Conservation (phyloP, 2,797 vertebrate species). For the Cynodonichthys magdalenae region DNA sequence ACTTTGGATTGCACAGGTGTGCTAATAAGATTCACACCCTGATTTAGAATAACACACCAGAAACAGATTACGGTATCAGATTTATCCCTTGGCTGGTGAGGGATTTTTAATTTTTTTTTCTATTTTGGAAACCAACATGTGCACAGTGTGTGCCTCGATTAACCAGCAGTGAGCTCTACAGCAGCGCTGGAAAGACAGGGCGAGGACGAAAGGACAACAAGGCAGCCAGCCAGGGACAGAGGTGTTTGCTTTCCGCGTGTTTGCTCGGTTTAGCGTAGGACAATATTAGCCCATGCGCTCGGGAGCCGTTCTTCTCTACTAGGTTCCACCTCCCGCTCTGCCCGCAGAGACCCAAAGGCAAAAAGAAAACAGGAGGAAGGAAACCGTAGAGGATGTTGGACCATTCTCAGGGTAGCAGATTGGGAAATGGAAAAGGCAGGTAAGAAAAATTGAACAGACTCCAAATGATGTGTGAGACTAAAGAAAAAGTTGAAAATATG, state of each 20-base stretch:
- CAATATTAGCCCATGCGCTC: slow-evolving; percentile 71
- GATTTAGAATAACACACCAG: slow-evolving; percentile 37
- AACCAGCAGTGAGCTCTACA: slow-evolving; percentile 31
- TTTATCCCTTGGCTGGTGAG: slow-evolving; percentile 35
- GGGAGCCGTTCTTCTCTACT: slow-evolving; percentile 59
- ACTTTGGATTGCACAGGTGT: slow-evolving; percentile 49
- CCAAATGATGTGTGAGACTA: slow-evolving; percentile 17
- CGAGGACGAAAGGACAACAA: slow-evolving; percentile 66
- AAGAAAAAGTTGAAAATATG: slow-evolving; percentile 14
- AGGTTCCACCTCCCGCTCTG: slow-evolving; percentile 46
- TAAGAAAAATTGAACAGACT: slow-evolving; percentile 21
- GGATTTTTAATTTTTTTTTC: slow-evolving; percentile 20
- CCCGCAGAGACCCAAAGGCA: slow-evolving; percentile 32
- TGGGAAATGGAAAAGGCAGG: slow-evolving; percentile 20
- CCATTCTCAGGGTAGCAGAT: slow-evolving; percentile 39
- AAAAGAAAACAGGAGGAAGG: slow-evolving; percentile 9
- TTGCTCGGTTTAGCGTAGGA: slow-evolving; percentile 72
- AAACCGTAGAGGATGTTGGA: slow-evolving; percentile 14
- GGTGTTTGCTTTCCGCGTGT: slow-evolving; percentile 71
- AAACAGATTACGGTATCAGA: slow-evolving; percentile 54
- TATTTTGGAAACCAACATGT: slow-evolving; percentile 33
- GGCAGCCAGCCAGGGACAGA: slow-evolving; percentile 59
- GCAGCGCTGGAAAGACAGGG: slow-evolving; percentile 37
- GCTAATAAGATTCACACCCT: slow-evolving; percentile 39
- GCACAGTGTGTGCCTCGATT: slow-evolving; percentile 19